Evolutionary conservation across 1,140 invertebrate species (phyloP).

Genomic region (Frieseomelitta varia): DNA sequence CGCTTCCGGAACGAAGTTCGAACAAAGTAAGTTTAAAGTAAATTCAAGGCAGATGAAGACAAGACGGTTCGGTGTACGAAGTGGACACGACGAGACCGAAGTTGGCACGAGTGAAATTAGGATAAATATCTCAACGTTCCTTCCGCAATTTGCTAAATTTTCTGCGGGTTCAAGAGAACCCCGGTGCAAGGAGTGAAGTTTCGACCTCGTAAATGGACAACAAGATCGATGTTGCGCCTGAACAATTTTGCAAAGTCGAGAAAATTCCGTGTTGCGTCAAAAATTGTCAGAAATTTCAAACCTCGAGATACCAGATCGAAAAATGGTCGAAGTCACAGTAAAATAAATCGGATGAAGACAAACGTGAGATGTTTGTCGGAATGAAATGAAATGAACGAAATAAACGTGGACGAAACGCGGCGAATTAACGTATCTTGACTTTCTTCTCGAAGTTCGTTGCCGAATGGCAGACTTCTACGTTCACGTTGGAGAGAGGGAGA

Average conservation of each 20-base stretch:
- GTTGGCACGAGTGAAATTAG: slow-evolving; percentile 5
- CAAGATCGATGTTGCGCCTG: background rate
- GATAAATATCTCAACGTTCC: background rate
- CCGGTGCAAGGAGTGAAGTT: background rate
- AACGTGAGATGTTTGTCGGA: background rate
- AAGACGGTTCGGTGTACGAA: background rate
- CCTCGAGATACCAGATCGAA: background rate
- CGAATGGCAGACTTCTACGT: background rate
- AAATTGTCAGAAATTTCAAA: too few species aligned
- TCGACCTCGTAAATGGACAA: background rate
- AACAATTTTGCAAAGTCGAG: background rate
- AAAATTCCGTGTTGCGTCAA: background rate
- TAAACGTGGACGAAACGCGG: background rate
- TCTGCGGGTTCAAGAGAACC: background rate
- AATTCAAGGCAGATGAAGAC: background rate
- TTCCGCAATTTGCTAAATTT: background rate
- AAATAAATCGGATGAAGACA: background rate
- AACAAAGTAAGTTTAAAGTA: slow-evolving; percentile 4
- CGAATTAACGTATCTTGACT: background rate
- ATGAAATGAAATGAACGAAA: background rate
- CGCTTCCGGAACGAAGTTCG: background rate
- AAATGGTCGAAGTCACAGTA: too few species aligned
- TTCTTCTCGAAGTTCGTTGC: background rate
- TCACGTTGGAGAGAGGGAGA: background rate
- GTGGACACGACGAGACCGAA: background rate